Evolutionary conservation across 2,797 vertebrate species (phyloP), one percentile per base, ranked within the genome.

Genomic region (Myiothlypis chrysogaster): DNA sequence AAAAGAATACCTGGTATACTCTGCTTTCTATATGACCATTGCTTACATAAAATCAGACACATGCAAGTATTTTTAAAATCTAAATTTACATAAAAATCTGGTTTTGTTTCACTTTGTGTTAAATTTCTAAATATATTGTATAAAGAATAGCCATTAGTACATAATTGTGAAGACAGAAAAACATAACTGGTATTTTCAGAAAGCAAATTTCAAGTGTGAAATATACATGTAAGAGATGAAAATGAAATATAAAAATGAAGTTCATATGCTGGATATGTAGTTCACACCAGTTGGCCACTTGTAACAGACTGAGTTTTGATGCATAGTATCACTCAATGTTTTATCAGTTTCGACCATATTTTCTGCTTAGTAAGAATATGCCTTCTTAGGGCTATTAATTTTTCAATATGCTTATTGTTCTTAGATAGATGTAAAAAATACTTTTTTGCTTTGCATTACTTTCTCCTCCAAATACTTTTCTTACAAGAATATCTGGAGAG

Each of bases 271-370:
- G 27, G 28, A 53, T 37, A 4, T 12, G 5, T 23, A 83, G 7
- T 16, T 56, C 19, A 39, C 3, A 34, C 24, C 21, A 53, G 5
- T 3, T 6, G 3, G 8, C 1, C 37, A 44, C 10, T 49, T 4
- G 2, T 11, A 89, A 59, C 4, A 41, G 5, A 44, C 30, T 1
- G 3, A 53, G 10, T 64, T 80, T 65, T 57, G 52, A 55, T 46
- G 7, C 16, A 7, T 47, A 52, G 3, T 35, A 32, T 44, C 11
- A 56, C 8, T 70, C 14, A 44, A 9, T 35, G 32, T 18, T 63
- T 68, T 61, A 76, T 57, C 25, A 70, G 7, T 4, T 52, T 73
- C 66, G 5, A 8, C 14, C 0, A 1, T 14, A 3, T 49, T 70
- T 77, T 66, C 23, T 35, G 21, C 52, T 72, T 28, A 49, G 50